These are phyloP conservation scores for Hoplias malabaricus DNA, from an alignment of 2,113 vertebrate genomes.

Conservation along the genomic window DNA sequence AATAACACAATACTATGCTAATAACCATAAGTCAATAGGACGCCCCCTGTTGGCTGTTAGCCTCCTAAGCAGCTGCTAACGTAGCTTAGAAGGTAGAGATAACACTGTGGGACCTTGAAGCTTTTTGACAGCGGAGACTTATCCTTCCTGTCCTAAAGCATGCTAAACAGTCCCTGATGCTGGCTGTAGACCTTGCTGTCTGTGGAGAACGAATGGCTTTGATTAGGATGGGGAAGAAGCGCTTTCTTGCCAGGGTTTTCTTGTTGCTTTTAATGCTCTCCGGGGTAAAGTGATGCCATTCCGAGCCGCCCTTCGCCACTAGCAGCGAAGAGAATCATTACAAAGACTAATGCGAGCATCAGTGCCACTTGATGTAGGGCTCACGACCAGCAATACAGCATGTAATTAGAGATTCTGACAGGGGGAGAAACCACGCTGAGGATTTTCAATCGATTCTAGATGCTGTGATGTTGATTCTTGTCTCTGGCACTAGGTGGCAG, in stretches of 20 bases:
- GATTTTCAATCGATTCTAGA: background rate
- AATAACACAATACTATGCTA: too few relatives aligned
- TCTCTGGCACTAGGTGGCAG: slow-evolving; percentile 47
- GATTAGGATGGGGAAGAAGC: slow-evolving; percentile 34
- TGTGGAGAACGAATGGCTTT: slow-evolving; percentile 43
- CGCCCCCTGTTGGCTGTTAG: too few relatives aligned
- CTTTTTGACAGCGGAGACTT: slow-evolving; percentile 16
- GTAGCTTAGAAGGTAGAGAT: too few relatives aligned
- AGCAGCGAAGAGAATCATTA: slow-evolving; percentile 45
- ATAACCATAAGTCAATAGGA: too few relatives aligned
- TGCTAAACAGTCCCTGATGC: slow-evolving; percentile 31
- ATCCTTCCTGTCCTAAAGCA: slow-evolving; percentile 7
- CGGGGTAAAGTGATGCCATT: slow-evolving; percentile 35
- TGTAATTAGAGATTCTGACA: slow-evolving; percentile 49
- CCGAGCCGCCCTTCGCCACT: slow-evolving; percentile 15
- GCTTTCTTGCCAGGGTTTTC: slow-evolving; percentile 43
- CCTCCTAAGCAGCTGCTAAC: too few relatives aligned
- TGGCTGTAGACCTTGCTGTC: slow-evolving; percentile 27
- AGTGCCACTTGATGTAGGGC: slow-evolving; percentile 39
- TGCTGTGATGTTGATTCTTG: background rate
- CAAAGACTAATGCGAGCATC: slow-evolving; percentile 45
- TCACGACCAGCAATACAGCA: slow-evolving; percentile 38
- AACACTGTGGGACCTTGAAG: slow-evolving; percentile 13
- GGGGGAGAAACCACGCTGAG: slow-evolving; percentile 7
- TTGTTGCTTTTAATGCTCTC: slow-evolving; percentile 47